These are phyloP conservation scores for Phania funesta DNA, from an alignment of 2,888 invertebrate genomes.

Conservation along the genomic window DNA sequence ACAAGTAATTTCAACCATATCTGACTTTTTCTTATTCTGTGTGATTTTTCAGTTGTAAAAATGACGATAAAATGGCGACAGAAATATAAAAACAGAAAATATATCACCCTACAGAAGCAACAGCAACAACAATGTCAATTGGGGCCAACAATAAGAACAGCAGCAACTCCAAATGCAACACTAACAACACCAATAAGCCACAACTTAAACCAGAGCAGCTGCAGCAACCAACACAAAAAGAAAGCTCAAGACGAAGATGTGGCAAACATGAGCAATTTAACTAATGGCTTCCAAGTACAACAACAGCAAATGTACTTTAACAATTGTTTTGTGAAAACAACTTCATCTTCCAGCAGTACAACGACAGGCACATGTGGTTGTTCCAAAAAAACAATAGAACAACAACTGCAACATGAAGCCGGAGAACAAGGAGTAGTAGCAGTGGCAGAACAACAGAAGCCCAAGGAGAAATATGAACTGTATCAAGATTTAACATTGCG, in stretches of 20 bases:
- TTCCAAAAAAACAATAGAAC: conserved; percentile 29
- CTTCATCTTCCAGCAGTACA: conserved; percentile 24
- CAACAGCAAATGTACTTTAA: conserved; percentile 35
- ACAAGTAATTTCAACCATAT: conserved; percentile 45
- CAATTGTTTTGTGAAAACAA: conserved; percentile 41
- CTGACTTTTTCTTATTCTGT: conserved; percentile 24
- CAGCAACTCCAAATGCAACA: conserved; percentile 20
- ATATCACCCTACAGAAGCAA: conserved; percentile 50
- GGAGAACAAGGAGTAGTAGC: neutral
- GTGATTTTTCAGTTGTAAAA: conserved; percentile 73
- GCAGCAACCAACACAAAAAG: conserved; percentile 22
- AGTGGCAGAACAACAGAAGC: conserved; percentile 15
- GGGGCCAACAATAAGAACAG: conserved; percentile 56
- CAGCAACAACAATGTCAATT: conserved; percentile 49
- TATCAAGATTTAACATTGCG: conserved; percentile 47
- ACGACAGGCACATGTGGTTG: conserved; percentile 32
- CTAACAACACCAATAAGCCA: conserved; percentile 43
- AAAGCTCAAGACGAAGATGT: conserved; percentile 52
- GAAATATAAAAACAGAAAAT: conserved; percentile 78
- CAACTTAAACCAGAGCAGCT: conserved; percentile 45
- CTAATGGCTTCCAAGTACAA: conserved; percentile 48
- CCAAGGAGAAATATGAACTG: conserved; percentile 31
- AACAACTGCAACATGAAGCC: conserved; percentile 30
- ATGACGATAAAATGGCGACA: conserved; percentile 80
- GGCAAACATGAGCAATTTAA: conserved; percentile 57